phyloP scores from a whole-genome alignment of 2,888 invertebrate species.

The Apotomis capreana region DNA sequence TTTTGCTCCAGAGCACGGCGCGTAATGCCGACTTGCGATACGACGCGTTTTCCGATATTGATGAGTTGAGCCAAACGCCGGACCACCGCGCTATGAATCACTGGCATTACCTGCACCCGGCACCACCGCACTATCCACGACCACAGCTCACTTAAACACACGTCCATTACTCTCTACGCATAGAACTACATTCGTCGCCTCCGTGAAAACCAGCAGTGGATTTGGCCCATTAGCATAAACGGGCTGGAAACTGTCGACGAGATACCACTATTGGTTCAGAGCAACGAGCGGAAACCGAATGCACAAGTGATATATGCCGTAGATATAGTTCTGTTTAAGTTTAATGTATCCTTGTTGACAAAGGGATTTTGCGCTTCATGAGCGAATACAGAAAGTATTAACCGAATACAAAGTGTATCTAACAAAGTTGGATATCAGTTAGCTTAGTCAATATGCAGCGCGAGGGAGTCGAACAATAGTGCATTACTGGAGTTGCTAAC shows the following conservation, averaged over 20 bases:
- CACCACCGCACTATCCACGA: constrained; percentile 38
- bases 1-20: constrained; percentile 20
- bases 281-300: constrained; percentile 57
- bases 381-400: not conserved
- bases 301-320: constrained; percentile 54
- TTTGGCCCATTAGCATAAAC: not conserved
- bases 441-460: constrained; percentile 16
- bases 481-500: constrained; percentile 45
- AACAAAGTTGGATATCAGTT: constrained; percentile 10
- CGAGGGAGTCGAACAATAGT: constrained; percentile 44
- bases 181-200: not conserved
- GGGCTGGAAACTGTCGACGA: constrained; percentile 40
- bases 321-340: constrained; percentile 53
- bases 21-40: constrained; percentile 48
- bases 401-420: not conserved
- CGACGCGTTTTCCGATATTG: constrained; percentile 68
- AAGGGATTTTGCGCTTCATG: constrained; percentile 11
- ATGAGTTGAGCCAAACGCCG: constrained; percentile 62
- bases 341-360: constrained; percentile 53
- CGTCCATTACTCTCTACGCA: constrained; percentile 31
- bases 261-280: constrained; percentile 52
- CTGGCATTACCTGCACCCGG: constrained; percentile 63
- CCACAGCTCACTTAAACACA: not conserved
- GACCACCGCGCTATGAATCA: constrained; percentile 66
- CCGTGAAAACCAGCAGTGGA: constrained; percentile 47